phyloP scores from a whole-genome alignment of 1,140 invertebrate genomes.

The Solenopsis invicta region DNA sequence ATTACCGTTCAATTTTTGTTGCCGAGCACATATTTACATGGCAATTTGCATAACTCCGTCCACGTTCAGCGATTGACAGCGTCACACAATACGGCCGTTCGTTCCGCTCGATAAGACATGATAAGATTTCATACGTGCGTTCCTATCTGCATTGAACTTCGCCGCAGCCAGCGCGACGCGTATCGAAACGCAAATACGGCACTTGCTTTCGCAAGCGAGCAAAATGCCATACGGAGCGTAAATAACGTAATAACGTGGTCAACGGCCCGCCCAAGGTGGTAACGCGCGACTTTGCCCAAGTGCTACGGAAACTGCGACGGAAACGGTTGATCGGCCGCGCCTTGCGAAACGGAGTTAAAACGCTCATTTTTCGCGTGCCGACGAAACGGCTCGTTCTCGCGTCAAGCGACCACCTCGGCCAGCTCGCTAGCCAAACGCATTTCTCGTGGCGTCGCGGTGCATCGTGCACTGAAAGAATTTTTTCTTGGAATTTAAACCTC shows the following conservation, averaged over 20 bases:
- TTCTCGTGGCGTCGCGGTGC: not conserved
- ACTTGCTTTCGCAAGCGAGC: conserved; percentile 47
- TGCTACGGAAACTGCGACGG: conserved; percentile 33
- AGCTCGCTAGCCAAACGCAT: not conserved
- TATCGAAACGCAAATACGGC: not conserved
- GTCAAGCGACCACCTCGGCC: not conserved
- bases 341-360: conserved; percentile 42
- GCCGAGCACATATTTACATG: not conserved
- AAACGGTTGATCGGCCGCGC: not conserved
- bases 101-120: conserved; percentile 41
- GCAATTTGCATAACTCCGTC: not conserved
- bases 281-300: conserved; percentile 10
- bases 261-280: not conserved
- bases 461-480: not conserved
- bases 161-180: not conserved
- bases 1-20: not conserved
- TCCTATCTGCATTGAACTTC: conserved; percentile 48
- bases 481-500: no score
- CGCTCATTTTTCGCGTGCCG: conserved; percentile 33
- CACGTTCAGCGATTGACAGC: conserved; percentile 2
- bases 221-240: conserved; percentile 7
- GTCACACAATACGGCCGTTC: not conserved
- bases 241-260: conserved; percentile 44
- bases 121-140: conserved; percentile 35
- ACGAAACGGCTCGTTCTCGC: not conserved